These are phyloP conservation scores for Caenorhabditis elegans DNA, from an alignment of 1,140 invertebrate genomes.

Conservation along the genomic window DNA sequence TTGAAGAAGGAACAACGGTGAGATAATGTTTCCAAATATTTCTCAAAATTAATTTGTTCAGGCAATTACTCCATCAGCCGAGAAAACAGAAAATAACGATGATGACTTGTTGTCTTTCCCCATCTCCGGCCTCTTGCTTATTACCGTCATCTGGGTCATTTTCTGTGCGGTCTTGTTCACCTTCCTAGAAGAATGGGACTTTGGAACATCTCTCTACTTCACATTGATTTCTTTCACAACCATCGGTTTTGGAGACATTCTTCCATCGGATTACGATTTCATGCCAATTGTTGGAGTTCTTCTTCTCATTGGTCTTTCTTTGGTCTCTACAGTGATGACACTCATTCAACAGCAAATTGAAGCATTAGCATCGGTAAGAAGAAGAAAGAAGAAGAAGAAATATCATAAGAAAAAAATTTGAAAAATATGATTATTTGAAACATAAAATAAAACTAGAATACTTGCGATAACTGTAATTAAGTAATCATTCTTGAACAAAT, in stretches of 20 bases:
- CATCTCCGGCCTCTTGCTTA: conserved; percentile 25
- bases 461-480: too few relatives aligned
- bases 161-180: conserved; percentile 27
- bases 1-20: conserved; percentile 6
- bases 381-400: too few relatives aligned
- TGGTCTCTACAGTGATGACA: conserved; percentile 42
- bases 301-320: conserved; percentile 42
- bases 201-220: conserved; percentile 48
- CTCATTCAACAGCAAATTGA: conserved; percentile 47
- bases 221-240: conserved; percentile 46
- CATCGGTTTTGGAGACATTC: conserved; percentile 45
- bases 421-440: too few relatives aligned
- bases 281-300: conserved; percentile 36
- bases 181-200: conserved; percentile 33
- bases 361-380: conserved; percentile 30
- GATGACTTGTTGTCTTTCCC: conserved; percentile 43
- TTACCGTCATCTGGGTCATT: conserved; percentile 39
- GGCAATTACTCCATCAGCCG: background rate
- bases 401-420: too few relatives aligned
- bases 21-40: background rate
- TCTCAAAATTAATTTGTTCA: background rate
- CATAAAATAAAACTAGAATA: too few relatives aligned
- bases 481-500: too few relatives aligned
- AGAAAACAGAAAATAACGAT: background rate
- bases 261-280: conserved; percentile 34